Evolutionary conservation across 2,888 invertebrate species (phyloP).

Genomic region (Eurytoma californica): DNA sequence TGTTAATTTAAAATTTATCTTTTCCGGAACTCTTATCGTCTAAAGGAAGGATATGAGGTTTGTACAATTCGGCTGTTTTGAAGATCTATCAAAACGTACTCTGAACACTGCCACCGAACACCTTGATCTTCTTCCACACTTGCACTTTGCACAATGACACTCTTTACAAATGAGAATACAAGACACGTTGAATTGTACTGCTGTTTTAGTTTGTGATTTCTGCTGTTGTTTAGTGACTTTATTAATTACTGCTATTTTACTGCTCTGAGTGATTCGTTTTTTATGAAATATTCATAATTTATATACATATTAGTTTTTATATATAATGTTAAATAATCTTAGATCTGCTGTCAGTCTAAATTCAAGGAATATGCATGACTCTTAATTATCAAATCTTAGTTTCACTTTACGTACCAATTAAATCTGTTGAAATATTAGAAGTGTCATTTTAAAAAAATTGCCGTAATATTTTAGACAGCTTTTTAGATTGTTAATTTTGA

Average conservation of each 20-base stretch:
- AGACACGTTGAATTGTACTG: conserved; percentile 42
- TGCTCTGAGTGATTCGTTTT: conserved; percentile 51
- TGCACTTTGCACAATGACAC: conserved; percentile 39
- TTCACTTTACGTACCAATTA: too few relatives aligned
- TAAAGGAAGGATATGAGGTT: conserved; percentile 81
- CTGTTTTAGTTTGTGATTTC: conserved; percentile 49
- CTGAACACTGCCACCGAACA: conserved; percentile 41
- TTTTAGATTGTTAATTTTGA: too few relatives aligned
- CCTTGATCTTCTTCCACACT: conserved; percentile 48
- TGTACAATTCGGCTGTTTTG: conserved; percentile 74
- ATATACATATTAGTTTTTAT: conserved; percentile 7
- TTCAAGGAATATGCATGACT: conserved; percentile 24
- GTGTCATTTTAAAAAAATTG: background rate
- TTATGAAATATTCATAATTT: conserved; percentile 38
- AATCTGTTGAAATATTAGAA: too few relatives aligned
- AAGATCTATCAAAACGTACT: conserved; percentile 51
- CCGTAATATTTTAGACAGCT: too few relatives aligned
- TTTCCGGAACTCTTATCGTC: conserved; percentile 66
- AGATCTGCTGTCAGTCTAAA: background rate
- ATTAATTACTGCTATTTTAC: conserved; percentile 56
- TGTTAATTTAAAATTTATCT: conserved; percentile 59
- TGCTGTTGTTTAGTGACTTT: conserved; percentile 51
- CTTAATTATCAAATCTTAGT: background rate
- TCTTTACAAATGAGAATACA: conserved; percentile 32
- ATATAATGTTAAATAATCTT: conserved; percentile 18